A percentile compares a stretch with the other conserved stretches of the same genome.
Conservation (phyloP, 2,113 vertebrate genomes). For the Otolemur garnettii region DNA sequence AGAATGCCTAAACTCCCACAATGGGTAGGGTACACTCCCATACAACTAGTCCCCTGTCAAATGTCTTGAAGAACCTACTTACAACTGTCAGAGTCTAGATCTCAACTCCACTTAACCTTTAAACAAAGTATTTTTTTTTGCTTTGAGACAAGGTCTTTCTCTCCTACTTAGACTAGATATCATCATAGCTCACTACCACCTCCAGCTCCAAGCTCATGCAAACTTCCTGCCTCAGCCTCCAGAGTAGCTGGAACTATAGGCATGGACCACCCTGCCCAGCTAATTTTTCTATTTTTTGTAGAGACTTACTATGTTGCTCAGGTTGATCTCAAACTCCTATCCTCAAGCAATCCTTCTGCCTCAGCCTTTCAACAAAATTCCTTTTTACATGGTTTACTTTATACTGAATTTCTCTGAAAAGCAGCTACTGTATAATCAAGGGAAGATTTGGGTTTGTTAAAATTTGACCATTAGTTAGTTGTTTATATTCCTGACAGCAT, state of each 20-base stretch:
- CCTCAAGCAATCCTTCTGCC: no score
- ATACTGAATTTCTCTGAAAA: not conserved
- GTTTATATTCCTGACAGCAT: not conserved
- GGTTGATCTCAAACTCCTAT: no score
- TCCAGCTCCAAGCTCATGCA: no score
- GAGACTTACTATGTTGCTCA: no score
- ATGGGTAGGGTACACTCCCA: not conserved
- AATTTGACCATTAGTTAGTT: not conserved
- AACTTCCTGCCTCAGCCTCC: no score
- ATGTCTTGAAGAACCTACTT: not conserved
- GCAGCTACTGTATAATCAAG: not conserved
- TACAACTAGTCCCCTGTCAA: not conserved
- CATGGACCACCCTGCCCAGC: no score
- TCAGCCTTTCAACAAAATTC: not conserved
- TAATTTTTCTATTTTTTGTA: no score
- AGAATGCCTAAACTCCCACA: fast-evolving
- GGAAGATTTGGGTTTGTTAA: not conserved
- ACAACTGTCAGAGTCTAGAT: not conserved
- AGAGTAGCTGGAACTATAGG: no score
- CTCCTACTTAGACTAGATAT: no score
- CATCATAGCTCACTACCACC: no score
- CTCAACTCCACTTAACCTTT: not conserved
- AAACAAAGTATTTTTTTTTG: not conserved
- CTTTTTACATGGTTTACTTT: not conserved
- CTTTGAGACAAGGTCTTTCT: no score